Percentiles rank a stretch among this genome's conserved stretches.
These are phyloP conservation scores for Aplocera efformata DNA, from an alignment of 2,888 invertebrate genomes.

Conservation along the genomic window DNA sequence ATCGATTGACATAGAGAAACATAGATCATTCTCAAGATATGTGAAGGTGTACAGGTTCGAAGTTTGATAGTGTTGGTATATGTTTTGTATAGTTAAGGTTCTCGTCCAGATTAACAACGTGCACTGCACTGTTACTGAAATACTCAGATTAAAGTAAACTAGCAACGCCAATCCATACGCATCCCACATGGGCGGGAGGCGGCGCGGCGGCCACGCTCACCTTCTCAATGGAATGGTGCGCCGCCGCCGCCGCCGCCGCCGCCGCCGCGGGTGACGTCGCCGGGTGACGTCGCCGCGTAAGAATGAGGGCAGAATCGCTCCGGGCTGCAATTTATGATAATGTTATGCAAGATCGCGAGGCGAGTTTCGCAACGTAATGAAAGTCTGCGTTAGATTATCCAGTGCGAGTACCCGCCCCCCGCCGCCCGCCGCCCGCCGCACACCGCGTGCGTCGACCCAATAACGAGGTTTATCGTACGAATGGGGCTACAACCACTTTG, in stretches of 20 bases:
- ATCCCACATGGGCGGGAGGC: too few relatives aligned
- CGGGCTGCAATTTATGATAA: constrained; percentile 12
- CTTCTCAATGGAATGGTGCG: too few relatives aligned
- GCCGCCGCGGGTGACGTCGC: background rate
- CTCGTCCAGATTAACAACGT: too few relatives aligned
- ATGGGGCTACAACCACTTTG: constrained; percentile 16
- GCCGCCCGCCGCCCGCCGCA: background rate
- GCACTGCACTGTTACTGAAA: too few relatives aligned
- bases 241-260: background rate
- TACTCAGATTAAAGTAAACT: too few relatives aligned
- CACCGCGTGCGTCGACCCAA: background rate
- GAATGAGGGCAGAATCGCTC: constrained; percentile 8
- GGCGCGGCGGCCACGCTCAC: too few relatives aligned
- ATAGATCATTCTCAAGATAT: too few relatives aligned
- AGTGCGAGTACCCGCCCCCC: background rate
- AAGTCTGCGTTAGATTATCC: background rate
- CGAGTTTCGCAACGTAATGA: constrained; percentile 8
- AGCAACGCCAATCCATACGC: too few relatives aligned
- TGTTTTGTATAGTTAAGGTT: too few relatives aligned
- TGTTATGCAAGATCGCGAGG: constrained; percentile 7
- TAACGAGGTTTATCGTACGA: constrained; percentile 12
- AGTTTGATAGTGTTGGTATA: too few relatives aligned
- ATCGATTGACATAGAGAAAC: too few relatives aligned
- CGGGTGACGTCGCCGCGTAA: constrained; percentile 9
- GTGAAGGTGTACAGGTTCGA: too few relatives aligned